A percentile compares a stretch with the other conserved stretches of the same genome.
Conservation (phyloP, 1,140 invertebrate species). For the Calephelis virginiensis region DNA sequence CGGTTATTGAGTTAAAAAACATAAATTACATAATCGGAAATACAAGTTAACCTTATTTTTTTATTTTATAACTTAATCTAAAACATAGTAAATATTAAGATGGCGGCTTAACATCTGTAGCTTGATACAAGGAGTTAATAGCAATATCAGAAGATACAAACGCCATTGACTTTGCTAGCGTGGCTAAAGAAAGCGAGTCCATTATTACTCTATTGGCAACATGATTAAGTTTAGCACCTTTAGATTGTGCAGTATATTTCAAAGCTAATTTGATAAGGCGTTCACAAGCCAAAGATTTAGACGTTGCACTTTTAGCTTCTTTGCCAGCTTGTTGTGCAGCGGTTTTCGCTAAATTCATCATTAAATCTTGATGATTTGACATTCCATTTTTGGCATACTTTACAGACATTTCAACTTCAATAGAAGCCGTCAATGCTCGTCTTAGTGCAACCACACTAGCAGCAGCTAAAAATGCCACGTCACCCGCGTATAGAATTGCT, state of each 20-base stretch:
- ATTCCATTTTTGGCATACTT: slow-evolving; percentile 66
- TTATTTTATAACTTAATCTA: too few relatives aligned
- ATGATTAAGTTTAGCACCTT: slow-evolving; percentile 62
- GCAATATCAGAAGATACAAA: slow-evolving; percentile 71
- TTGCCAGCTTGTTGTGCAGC: slow-evolving; percentile 70
- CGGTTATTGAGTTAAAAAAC: too few relatives aligned
- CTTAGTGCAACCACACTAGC: slow-evolving; percentile 68
- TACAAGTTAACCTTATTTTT: too few relatives aligned
- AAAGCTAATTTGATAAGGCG: slow-evolving; percentile 63
- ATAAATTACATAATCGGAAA: too few relatives aligned
- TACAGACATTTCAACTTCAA: slow-evolving; percentile 71
- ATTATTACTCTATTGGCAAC: slow-evolving; percentile 70
- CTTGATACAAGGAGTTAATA: slow-evolving; percentile 69
- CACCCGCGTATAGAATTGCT: slow-evolving; percentile 66
- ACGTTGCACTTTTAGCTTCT: slow-evolving; percentile 66
- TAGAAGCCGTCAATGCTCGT: slow-evolving; percentile 64
- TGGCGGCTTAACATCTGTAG: slow-evolving; percentile 67
- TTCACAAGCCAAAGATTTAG: slow-evolving; percentile 65
- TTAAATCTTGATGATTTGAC: slow-evolving; percentile 68
- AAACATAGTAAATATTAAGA: slow-evolving; percentile 31
- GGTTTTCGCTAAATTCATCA: slow-evolving; percentile 72
- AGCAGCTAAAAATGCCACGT: slow-evolving; percentile 67
- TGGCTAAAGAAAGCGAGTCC: slow-evolving; percentile 64
- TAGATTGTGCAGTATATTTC: slow-evolving; percentile 70
- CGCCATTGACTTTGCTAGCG: slow-evolving; percentile 69